Evolutionary conservation across 2,797 vertebrate species (phyloP).

Genomic region (Peromyscus attwateri): DNA sequence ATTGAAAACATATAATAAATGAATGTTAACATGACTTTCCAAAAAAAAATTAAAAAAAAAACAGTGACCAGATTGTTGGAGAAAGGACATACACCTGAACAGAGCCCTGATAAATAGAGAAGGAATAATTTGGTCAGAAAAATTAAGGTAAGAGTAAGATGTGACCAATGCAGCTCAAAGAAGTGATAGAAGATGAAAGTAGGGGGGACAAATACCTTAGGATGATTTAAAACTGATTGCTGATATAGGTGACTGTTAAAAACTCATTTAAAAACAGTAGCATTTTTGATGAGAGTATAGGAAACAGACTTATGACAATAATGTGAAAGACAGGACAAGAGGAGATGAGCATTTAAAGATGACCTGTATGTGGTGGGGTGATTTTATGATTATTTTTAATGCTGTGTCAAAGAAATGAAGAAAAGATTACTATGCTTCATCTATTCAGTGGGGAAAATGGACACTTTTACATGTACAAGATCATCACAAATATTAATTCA

Average conservation of each 20-base stretch:
- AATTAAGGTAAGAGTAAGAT: neutral
- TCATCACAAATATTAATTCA: constrained; percentile 21
- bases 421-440: neutral
- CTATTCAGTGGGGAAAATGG: neutral
- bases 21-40: neutral
- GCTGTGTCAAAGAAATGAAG: neutral
- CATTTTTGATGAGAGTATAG: neutral
- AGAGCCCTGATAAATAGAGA: neutral
- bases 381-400: neutral
- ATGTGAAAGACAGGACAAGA: neutral
- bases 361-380: neutral
- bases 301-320: neutral
- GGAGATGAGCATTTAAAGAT: neutral
- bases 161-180: accelerated
- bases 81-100: neutral
- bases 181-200: neutral
- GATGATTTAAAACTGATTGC: neutral
- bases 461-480: neutral
- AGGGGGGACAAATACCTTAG: neutral
- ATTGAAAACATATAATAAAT: constrained; percentile 23
- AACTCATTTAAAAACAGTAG: neutral
- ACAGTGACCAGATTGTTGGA: neutral
- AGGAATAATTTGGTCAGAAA: neutral
- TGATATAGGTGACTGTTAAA: neutral
- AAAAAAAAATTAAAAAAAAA: neutral